phyloP scores from a whole-genome alignment of 2,797 vertebrate genomes.

The Pagetopsis macropterus region DNA sequence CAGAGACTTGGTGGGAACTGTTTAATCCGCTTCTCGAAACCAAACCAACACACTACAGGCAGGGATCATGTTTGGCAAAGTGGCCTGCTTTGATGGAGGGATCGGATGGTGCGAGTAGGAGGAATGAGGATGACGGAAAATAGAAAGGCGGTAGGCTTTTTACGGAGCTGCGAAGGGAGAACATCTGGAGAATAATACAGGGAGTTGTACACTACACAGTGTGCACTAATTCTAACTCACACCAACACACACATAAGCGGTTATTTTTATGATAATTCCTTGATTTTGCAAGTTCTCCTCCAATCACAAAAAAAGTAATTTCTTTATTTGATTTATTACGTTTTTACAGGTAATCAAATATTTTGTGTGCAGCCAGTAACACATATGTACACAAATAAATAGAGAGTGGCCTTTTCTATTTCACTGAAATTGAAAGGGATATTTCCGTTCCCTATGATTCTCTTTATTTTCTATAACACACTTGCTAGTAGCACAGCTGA shows the following conservation, averaged over 20 bases:
- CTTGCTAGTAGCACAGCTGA: constrained; percentile 13
- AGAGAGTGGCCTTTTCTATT: neutral
- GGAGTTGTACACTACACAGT: constrained; percentile 41
- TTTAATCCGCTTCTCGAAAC: constrained; percentile 80
- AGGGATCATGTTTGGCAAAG: constrained; percentile 81
- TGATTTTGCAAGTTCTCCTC: constrained; percentile 13
- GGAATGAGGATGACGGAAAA: constrained; percentile 51
- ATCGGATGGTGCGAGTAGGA: constrained; percentile 73
- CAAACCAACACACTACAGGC: constrained; percentile 78
- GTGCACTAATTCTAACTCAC: constrained; percentile 28
- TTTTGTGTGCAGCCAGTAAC: neutral
- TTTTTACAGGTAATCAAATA: constrained; percentile 16
- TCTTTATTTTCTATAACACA: constrained; percentile 4
- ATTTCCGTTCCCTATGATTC: neutral
- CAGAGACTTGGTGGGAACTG: constrained; percentile 79
- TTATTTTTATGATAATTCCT: constrained; percentile 2
- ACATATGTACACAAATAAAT: neutral
- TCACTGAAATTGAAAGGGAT: neutral
- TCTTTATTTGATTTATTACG: neutral
- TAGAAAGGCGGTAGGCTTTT: constrained; percentile 48
- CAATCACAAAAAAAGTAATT: constrained; percentile 7
- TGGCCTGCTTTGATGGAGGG: constrained; percentile 76
- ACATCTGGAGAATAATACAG: constrained; percentile 70
- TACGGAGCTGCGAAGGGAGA: constrained; percentile 60
- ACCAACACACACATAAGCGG: constrained; percentile 9